These are phyloP conservation scores for Turnix velox DNA, from an alignment of 2,113 vertebrate species.

Conservation along the genomic window DNA sequence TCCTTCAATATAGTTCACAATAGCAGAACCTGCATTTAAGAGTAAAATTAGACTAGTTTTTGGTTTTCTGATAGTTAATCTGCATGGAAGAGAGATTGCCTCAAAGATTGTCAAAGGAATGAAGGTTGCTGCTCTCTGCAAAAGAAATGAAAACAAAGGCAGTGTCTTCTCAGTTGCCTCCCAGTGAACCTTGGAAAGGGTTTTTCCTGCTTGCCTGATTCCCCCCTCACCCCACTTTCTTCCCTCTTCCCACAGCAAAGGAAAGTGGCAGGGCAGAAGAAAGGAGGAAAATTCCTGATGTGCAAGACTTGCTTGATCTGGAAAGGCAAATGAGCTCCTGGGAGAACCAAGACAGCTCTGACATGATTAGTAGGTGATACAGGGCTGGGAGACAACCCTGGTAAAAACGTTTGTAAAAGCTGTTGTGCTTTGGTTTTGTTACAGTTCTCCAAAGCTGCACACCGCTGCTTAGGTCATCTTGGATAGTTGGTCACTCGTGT, in stretches of 20 bases:
- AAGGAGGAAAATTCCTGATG: background rate
- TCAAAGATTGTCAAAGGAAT: background rate
- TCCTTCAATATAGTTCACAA: too few relatives aligned
- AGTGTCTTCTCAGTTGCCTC: background rate
- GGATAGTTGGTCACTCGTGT: fast-evolving
- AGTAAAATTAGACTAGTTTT: background rate
- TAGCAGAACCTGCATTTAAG: background rate
- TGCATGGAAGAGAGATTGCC: background rate
- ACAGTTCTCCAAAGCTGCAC: background rate
- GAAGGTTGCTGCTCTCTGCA: background rate
- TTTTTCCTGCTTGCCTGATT: background rate
- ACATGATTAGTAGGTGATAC: background rate
- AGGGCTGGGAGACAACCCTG: background rate
- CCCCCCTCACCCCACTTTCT: background rate
- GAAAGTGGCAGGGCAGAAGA: background rate
- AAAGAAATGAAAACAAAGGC: background rate
- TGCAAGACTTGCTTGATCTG: background rate
- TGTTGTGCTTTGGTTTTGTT: background rate
- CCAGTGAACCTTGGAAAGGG: background rate
- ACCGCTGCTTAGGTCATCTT: background rate
- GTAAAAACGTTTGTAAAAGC: background rate
- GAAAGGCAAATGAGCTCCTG: background rate
- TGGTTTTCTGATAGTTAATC: background rate
- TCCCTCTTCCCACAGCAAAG: background rate
- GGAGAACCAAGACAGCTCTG: background rate